Percentiles rank a stretch among this genome's conserved stretches.
Conservation (phyloP, 2,113 vertebrate species). For the Phyllostomus hastatus region DNA sequence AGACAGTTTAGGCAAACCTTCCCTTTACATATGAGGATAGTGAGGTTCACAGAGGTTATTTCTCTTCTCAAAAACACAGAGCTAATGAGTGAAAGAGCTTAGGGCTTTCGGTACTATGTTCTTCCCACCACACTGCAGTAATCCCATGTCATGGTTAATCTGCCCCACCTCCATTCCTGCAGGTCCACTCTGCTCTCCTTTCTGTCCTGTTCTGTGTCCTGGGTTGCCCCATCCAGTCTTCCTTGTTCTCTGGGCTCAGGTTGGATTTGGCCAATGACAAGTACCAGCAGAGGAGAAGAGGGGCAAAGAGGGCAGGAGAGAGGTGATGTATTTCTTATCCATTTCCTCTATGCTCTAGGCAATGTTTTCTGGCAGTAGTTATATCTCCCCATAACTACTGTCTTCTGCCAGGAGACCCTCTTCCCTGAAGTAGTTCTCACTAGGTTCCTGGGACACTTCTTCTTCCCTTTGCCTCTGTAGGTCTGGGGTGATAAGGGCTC, state of each 20-base stretch:
- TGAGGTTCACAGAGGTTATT: background rate
- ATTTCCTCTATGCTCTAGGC: background rate
- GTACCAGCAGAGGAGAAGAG: background rate
- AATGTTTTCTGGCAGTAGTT: background rate
- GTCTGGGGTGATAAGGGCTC: background rate
- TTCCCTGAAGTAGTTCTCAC: background rate
- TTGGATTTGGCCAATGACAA: background rate
- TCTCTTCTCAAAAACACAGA: background rate
- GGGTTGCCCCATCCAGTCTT: accelerated
- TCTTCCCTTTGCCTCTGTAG: background rate
- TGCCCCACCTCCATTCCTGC: background rate
- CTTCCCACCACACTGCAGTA: background rate
- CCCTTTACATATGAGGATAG: background rate
- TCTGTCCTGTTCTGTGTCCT: background rate
- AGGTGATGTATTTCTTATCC: background rate
- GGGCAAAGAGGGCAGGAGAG: background rate
- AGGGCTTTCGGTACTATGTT: background rate
- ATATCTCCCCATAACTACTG: background rate
- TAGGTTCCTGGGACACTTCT: background rate
- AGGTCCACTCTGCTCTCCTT: background rate
- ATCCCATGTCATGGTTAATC: background rate
- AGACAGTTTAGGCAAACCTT: background rate
- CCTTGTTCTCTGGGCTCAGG: background rate
- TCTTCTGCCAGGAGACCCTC: background rate
- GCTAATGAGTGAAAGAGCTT: background rate